A percentile compares a stretch with the other conserved stretches of the same genome.
Conservation (phyloP, 2,888 invertebrate species). For the Hypena proboscidalis region DNA sequence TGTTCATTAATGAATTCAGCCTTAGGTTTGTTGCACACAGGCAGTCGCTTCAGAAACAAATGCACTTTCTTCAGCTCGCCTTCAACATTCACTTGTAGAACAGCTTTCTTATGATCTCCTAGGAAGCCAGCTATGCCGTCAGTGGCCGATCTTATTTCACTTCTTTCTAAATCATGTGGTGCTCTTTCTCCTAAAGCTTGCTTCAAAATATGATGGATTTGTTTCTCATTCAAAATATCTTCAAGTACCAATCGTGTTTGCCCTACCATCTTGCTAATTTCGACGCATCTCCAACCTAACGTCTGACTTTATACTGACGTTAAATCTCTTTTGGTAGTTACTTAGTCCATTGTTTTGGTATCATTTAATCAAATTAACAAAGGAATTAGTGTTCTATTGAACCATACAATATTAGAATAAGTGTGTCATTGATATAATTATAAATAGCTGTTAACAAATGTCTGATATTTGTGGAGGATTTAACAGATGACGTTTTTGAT, state of each 20-base stretch:
- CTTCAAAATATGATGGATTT: constrained; percentile 50
- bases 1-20: constrained; percentile 58
- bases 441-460: not conserved
- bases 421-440: not conserved
- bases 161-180: constrained; percentile 37
- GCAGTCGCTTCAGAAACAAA: constrained; percentile 68
- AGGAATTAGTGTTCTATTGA: too few species aligned
- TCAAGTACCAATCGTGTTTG: constrained; percentile 31
- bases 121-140: constrained; percentile 68
- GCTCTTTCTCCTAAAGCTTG: constrained; percentile 31
- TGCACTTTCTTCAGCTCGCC: constrained; percentile 42
- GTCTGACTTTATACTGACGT: constrained; percentile 15
- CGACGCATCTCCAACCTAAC: too few species aligned
- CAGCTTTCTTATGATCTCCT: constrained; percentile 64
- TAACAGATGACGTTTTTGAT: constrained; percentile 21
- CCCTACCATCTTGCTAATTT: constrained; percentile 49
- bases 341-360: too few species aligned
- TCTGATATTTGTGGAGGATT: constrained; percentile 27
- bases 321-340: too few species aligned
- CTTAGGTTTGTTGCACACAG: constrained; percentile 61
- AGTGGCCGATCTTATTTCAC: constrained; percentile 51
- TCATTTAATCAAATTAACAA: constrained; percentile 19
- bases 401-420: too few species aligned
- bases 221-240: constrained; percentile 53
- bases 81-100: constrained; percentile 45